Percentiles rank a stretch among this genome's conserved stretches.
Evolutionary conservation across 2,113 vertebrate species (phyloP).

Genomic region (Collichthys lucidus): DNA sequence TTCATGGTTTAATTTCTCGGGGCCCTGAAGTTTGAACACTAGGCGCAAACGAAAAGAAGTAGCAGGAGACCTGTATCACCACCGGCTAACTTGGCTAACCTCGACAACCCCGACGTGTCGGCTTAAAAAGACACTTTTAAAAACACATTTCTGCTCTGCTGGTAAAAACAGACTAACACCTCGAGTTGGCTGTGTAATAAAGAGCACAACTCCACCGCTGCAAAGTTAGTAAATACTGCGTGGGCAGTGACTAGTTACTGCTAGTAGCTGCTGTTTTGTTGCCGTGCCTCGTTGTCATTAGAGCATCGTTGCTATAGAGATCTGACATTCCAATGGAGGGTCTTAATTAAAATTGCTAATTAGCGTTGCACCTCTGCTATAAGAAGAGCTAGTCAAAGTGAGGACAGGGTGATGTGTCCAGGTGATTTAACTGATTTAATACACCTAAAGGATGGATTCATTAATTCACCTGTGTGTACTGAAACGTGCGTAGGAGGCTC

Average conservation of each 20-base stretch:
- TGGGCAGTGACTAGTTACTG: neutral
- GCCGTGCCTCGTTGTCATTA: neutral
- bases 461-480: neutral
- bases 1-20: neutral
- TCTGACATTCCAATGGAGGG: constrained; percentile 7
- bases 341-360: constrained; percentile 3
- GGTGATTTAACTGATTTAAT: neutral
- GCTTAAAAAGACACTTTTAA: neutral
- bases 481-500: neutral
- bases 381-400: neutral
- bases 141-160: neutral
- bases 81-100: constrained; percentile 62
- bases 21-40: neutral
- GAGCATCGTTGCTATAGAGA: constrained; percentile 32
- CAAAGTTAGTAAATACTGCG: neutral
- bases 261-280: neutral
- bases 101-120: constrained; percentile 17
- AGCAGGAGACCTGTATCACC: neutral
- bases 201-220: neutral
- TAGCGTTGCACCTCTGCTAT: neutral
- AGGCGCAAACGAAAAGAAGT: neutral
- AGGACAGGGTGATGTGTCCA: too few species aligned
- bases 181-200: neutral
- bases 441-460: neutral
- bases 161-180: too few species aligned